These are phyloP conservation scores for Anastrepha obliqua DNA, from an alignment of 1,140 invertebrate genomes.

Conservation along the genomic window DNA sequence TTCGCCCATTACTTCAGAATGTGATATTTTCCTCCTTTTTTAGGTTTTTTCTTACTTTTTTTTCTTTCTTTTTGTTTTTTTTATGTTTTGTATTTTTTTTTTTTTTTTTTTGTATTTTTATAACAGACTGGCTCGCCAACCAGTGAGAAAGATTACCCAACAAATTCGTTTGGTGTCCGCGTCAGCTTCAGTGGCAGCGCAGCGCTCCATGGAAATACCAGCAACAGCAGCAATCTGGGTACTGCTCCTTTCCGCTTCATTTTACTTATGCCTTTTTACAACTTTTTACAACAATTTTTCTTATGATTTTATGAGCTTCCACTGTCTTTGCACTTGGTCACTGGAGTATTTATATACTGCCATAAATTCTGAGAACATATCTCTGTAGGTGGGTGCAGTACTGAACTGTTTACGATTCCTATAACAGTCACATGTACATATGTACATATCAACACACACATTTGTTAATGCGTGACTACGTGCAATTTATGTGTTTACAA, in stretches of 20 bases:
- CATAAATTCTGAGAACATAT: not conserved
- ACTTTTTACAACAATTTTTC: not conserved
- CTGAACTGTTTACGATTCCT: not conserved
- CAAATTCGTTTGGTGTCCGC: not conserved
- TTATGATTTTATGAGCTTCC: not conserved
- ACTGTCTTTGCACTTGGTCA: not conserved
- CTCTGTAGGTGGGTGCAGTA: no score
- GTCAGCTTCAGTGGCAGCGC: not conserved
- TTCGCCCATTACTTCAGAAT: not conserved
- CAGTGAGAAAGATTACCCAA: not conserved
- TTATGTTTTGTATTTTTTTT: not conserved
- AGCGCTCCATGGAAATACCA: not conserved
- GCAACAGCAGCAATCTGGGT: no score
- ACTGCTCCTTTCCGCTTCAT: not conserved
- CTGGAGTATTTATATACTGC: not conserved
- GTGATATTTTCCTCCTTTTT: not conserved
- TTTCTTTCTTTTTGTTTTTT: not conserved
- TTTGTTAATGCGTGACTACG: not conserved
- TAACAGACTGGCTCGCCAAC: not conserved
- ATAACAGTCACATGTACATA: not conserved
- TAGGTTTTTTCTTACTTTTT: no score
- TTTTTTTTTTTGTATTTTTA: not conserved
- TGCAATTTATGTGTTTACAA: not conserved
- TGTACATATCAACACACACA: not conserved
- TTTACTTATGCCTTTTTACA: not conserved